Evolutionary conservation across 1,140 invertebrate genomes (phyloP).

Genomic region (Frieseomelitta varia): DNA sequence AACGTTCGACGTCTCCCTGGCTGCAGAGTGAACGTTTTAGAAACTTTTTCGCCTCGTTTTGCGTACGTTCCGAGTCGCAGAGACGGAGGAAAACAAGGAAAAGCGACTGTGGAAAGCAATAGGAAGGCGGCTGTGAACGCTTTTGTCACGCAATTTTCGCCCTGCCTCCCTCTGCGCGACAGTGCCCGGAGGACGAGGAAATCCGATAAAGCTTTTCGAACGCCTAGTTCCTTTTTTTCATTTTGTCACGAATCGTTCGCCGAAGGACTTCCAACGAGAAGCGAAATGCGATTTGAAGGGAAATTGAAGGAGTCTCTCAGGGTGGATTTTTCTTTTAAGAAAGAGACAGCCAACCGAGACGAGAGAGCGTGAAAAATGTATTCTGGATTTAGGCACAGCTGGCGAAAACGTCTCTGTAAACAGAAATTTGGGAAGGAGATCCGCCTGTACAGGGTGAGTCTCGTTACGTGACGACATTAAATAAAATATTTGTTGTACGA

Average conservation of each 20-base stretch:
- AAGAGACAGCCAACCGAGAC: background rate
- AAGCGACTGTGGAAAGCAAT: no score
- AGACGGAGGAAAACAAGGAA: background rate
- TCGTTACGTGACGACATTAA: no score
- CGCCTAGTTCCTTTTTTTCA: background rate
- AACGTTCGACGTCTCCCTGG: background rate
- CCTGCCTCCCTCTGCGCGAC: background rate
- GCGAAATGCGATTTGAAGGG: slow-evolving; percentile 30
- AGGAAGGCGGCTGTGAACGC: background rate
- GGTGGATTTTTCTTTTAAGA: slow-evolving; percentile 4
- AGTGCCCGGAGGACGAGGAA: background rate
- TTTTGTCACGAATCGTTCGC: slow-evolving; percentile 21
- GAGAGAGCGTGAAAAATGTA: background rate
- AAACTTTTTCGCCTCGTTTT: no score
- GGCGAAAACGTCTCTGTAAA: background rate
- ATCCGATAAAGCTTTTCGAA: slow-evolving; percentile 41
- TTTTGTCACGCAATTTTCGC: slow-evolving; percentile 29
- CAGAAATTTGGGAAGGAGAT: background rate
- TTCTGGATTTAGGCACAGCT: background rate
- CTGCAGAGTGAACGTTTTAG: no score
- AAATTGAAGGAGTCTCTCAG: slow-evolving; percentile 21
- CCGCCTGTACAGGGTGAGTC: no score
- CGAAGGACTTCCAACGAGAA: background rate
- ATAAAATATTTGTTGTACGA: no score
- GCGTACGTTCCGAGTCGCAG: background rate